phyloP scores from a whole-genome alignment of 2,888 invertebrate species.

The Argynnis bischoffii region DNA sequence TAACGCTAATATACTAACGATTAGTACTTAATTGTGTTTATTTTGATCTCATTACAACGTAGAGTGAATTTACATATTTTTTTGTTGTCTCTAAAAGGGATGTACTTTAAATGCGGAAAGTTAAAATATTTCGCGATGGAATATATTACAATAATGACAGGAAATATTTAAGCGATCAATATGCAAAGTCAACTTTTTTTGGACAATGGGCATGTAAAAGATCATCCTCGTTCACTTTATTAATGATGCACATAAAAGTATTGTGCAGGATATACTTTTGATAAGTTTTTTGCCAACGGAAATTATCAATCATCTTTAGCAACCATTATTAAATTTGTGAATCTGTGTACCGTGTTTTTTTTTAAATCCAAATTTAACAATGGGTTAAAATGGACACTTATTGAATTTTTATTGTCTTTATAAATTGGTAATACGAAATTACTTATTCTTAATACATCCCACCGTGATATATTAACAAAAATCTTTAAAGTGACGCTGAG shows the following conservation, averaged over 20 bases:
- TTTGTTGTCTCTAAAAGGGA: too few species aligned
- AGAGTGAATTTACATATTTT: too few species aligned
- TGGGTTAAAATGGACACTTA: constrained; percentile 41
- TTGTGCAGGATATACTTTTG: constrained; percentile 28
- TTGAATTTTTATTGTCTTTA: constrained; percentile 48
- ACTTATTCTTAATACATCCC: constrained; percentile 60
- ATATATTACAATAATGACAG: constrained; percentile 9
- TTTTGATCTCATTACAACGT: too few species aligned
- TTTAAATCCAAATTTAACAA: constrained; percentile 42
- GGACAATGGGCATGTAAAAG: constrained; percentile 11
- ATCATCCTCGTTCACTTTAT: constrained; percentile 15
- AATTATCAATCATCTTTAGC: constrained; percentile 36
- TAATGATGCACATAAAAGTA: constrained; percentile 22
- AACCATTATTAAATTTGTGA: constrained; percentile 20
- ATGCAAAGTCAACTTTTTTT: constrained; percentile 10
- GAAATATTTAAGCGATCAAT: constrained; percentile 15
- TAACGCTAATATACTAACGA: too few species aligned
- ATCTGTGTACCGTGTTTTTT: constrained; percentile 15
- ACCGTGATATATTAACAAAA: constrained; percentile 64
- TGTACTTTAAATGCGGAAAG: too few species aligned
- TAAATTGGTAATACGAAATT: constrained; percentile 50
- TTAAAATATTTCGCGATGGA: too few species aligned
- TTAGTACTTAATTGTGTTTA: too few species aligned
- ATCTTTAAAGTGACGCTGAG: constrained; percentile 53
- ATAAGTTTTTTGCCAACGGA: constrained; percentile 34